A percentile compares a stretch with the other conserved stretches of the same genome.
phyloP scores from a whole-genome alignment of 2,888 invertebrate species.

The Osedax frankpressi region DNA sequence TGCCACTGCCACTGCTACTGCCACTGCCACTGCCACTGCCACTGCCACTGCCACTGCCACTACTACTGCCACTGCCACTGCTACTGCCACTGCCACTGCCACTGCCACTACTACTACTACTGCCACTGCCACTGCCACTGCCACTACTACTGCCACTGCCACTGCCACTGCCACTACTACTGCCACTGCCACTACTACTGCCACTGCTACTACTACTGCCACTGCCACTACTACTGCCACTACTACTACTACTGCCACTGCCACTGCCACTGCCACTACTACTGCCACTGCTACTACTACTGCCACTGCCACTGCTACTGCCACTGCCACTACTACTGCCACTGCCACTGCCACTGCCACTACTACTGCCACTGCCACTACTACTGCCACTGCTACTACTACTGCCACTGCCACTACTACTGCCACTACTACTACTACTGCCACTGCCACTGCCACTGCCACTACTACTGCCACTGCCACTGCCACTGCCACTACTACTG shows the following conservation, averaged over 20 bases:
- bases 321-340: too few species aligned
- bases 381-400: conserved; percentile 15
- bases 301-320: too few species aligned
- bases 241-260: neutral
- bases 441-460: neutral
- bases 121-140: conserved; percentile 14
- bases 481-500: conserved; percentile 9
- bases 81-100: conserved; percentile 13
- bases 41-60: conserved; percentile 15
- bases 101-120: conserved; percentile 12
- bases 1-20: conserved; percentile 17
- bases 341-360: too few species aligned
- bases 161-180: conserved; percentile 9
- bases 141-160: conserved; percentile 12
- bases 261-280: neutral
- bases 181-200: neutral
- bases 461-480: conserved; percentile 4
- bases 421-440: neutral
- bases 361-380: too few species aligned
- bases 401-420: neutral
- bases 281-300: neutral
- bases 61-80: conserved; percentile 16
- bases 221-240: neutral
- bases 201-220: neutral
- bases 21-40: conserved; percentile 17